Evolutionary conservation across 1,140 invertebrate species (phyloP).

Genomic region (Saccostrea echinata): DNA sequence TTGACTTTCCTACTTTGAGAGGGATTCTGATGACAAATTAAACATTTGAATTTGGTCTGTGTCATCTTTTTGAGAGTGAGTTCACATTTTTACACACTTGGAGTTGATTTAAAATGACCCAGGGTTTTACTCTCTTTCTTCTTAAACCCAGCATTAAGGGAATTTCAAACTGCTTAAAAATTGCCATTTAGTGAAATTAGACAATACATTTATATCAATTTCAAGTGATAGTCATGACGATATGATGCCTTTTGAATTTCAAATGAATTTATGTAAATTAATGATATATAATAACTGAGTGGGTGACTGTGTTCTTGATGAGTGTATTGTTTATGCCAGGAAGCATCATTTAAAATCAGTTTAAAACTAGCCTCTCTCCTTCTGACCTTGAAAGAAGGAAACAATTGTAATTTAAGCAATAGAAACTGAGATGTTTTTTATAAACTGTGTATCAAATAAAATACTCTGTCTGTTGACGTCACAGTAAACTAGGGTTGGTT

Average conservation of each 20-base stretch:
- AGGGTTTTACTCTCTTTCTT: not conserved
- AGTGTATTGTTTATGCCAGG: not conserved
- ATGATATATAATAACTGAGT: not conserved
- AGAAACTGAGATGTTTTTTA: not conserved
- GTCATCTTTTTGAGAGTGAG: not conserved
- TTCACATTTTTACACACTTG: not conserved
- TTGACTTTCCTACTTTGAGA: conserved; percentile 12
- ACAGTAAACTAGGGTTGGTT: conserved; percentile 16
- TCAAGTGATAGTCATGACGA: no score
- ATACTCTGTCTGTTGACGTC: conserved; percentile 4
- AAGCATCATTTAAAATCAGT: not conserved
- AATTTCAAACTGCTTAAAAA: no score
- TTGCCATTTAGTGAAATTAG: no score
- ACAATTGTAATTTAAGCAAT: not conserved
- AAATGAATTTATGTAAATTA: conserved; percentile 13
- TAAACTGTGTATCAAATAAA: not conserved
- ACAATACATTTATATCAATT: no score
- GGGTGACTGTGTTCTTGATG: not conserved
- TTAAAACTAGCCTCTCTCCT: not conserved
- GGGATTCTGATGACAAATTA: not conserved
- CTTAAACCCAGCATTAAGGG: no score
- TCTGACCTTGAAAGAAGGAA: not conserved
- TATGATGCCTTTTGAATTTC: not conserved
- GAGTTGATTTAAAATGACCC: not conserved
- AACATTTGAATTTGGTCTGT: not conserved